Evolutionary conservation across 2,888 invertebrate genomes (phyloP), one percentile per base, ranked within the genome.

Genomic region (Cinara cedri): DNA sequence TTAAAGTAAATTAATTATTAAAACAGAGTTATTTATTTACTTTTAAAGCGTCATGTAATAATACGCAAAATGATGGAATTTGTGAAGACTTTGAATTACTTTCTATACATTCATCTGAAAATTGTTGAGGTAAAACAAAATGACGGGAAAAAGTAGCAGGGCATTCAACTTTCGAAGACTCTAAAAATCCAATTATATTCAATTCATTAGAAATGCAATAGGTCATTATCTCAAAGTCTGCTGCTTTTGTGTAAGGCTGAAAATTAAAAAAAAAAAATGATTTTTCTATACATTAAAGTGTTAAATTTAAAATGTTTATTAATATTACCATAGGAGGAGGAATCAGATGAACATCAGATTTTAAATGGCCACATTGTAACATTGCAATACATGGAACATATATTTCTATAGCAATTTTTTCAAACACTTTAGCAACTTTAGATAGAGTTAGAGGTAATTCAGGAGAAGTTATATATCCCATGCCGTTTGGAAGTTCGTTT

Each of bases 101-200:
- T 55, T 81, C 76, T 70, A 81, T 24, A 26, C 44, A 66, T 84
- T 84, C 71, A 81, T 82, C 65, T 83, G 82, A 21, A 83, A 82
- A 21, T 83, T 74, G 76, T 57, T 82, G 89, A 0, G 97, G 95
- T 82, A 97, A 88, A 10, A 98, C 90, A 81, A 97, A 88, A 86
- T 98, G 97, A 55, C 96, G 90, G 82, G 96, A 96, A 81, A 96
- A 88, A 3, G 95, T 93, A 85, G 95, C 94, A 3, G 97, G 97
- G 81, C 96, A 97, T 49, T 93, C 93, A 72, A 97, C 90, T 85
- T 97, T 97, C 3, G 91, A 90, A 11, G 95, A 90, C n/a, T 92
- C 90, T 72, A 98, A 87, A 85, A 96, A 97, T 0, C 97, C 97
- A 84, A 94, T 91, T 21, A 97, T 90, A 85, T 93, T 92, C 75